Evolutionary conservation across 2,888 invertebrate genomes (phyloP).

Genomic region (Agonum fuliginosum): DNA sequence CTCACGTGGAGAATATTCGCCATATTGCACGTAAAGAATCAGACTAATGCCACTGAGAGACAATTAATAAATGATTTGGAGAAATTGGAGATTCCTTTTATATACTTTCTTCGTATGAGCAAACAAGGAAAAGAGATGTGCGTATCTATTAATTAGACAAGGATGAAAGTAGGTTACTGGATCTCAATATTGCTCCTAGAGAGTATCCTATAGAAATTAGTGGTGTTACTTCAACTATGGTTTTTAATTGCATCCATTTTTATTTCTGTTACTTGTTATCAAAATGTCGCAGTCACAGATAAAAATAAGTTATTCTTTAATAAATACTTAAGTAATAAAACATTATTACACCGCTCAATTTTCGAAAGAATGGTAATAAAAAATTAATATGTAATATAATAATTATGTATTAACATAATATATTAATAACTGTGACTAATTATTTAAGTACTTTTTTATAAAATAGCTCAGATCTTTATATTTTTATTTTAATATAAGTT

Average conservation of each 20-base stretch:
- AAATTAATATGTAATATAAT: background rate
- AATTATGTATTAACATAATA: background rate
- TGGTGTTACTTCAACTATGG: background rate
- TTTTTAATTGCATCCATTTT: too few relatives aligned
- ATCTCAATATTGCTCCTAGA: conserved; percentile 59
- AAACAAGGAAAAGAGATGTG: conserved; percentile 63
- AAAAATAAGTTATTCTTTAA: too few relatives aligned
- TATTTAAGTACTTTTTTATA: background rate
- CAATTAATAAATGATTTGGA: conserved; percentile 64
- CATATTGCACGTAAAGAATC: conserved; percentile 8
- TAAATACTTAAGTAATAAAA: too few relatives aligned
- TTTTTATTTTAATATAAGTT: too few relatives aligned
- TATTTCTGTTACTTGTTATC: too few relatives aligned
- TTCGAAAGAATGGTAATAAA: too few relatives aligned
- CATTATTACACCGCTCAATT: too few relatives aligned
- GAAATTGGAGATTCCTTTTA: conserved; percentile 69
- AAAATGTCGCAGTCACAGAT: too few relatives aligned
- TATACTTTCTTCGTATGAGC: conserved; percentile 68
- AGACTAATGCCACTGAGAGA: conserved; percentile 17
- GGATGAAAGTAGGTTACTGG: conserved; percentile 68
- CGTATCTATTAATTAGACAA: conserved; percentile 63
- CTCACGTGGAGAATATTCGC: background rate
- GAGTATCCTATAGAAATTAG: conserved; percentile 24
- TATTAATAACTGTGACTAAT: background rate
- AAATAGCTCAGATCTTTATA: background rate